Base-by-base conservation (phyloP, 2,797 vertebrate species). In the Falco novaeseelandiae region DNA sequence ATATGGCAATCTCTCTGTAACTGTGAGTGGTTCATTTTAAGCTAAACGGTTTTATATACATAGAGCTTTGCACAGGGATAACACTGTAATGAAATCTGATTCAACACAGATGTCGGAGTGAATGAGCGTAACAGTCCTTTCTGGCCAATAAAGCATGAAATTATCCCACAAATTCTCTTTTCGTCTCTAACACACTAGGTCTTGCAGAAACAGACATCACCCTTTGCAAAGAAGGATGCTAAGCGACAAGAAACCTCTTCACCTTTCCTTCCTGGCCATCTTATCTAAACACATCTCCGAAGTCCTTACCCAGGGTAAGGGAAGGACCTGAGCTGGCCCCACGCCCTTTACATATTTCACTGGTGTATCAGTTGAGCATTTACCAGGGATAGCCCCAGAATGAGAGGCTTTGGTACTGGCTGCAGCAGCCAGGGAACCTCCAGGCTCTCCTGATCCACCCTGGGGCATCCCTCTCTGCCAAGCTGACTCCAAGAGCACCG, bases 351-450 rank as follows among this genome's bases (percentile, higher is more conserved):
- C 5, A 5, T 11, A 17, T 44, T 62, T 42, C 49, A 21, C 12
- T 1, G 0, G 12, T 6, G 20, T 12, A 34, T 18, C 34, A 36
- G 52, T 6, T 46, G 65, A 87, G 55, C 14, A 12, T 21, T 40
- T 2, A 44, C 42, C 78, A 88, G 46, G 38, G 13, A 61, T 0
- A 55, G 20, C 20, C 66, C 22, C 83, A 46, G 55, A 48, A 73
- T 0, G 4, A 9, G 4, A 21, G 36, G 26, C 29, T 55, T 73
- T 1, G 0, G 18, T 12, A 44, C 12, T 1, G 3, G 14, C 8
- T 59, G 61, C 2, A 1, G 38, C 83, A 83, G 38, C 29, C 3
- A 2, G 18, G 48, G 27, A 76, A 34, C 38, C 73, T 54, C 5
- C 7, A 42, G 34, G 54, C 12, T 62, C 29, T 40, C 19, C 77